Evolutionary conservation across 2,797 vertebrate species (phyloP).

Genomic region (Linurgus olivaceus): DNA sequence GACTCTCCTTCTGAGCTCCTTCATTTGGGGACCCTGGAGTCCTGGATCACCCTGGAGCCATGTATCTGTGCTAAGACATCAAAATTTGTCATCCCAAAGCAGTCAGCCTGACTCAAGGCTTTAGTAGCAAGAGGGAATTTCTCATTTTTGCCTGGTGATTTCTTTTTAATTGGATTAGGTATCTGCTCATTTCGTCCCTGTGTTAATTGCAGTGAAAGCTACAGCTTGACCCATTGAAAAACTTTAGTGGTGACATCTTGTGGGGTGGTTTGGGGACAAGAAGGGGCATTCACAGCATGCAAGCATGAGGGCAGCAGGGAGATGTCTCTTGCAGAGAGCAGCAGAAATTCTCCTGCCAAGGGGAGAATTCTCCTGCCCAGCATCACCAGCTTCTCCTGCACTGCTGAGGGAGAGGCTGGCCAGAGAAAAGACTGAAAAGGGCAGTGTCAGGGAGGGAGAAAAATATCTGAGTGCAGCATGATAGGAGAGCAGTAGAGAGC

Average conservation of each 20-base stretch:
- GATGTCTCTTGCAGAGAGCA: neutral
- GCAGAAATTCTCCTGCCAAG: neutral
- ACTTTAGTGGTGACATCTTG: neutral
- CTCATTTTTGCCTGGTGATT: neutral
- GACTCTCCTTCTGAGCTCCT: neutral
- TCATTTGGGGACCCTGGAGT: fast-evolving
- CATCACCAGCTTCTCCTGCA: neutral
- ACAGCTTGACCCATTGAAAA: neutral
- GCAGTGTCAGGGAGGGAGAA: neutral
- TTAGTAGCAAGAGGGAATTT: neutral
- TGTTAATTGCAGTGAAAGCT: neutral
- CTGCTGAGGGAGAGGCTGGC: neutral
- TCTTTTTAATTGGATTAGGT: neutral
- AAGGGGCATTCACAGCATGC: neutral
- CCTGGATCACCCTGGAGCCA: neutral
- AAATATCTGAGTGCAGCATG: neutral
- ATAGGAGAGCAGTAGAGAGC: neutral
- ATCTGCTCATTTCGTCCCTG: neutral
- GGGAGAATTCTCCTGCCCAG: neutral
- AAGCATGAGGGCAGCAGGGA: neutral
- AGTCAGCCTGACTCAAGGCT: neutral
- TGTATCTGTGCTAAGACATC: neutral
- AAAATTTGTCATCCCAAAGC: neutral
- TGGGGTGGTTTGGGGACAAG: neutral
- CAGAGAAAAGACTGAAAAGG: neutral